Base-by-base conservation (phyloP, 2,113 vertebrate species). In the Meles meles region DNA sequence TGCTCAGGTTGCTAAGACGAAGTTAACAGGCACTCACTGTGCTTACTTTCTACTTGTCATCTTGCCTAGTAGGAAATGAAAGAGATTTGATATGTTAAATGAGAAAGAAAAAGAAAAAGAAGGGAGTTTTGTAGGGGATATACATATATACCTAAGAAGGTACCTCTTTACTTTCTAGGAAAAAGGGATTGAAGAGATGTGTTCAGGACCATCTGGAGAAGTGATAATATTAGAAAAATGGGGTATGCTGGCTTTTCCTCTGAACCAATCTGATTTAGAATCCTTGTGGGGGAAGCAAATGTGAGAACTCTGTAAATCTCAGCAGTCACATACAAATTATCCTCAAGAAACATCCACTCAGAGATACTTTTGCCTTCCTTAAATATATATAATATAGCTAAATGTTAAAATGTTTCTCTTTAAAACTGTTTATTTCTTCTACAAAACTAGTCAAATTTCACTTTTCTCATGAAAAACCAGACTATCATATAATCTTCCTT, bases 1-100 rank as follows among this genome's bases (percentile, higher is more conserved):
- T 98, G 98, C 98, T 98, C 97, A 72, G 90, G 95, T 72, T 98
- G 97, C 96, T 97, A 98, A 97, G 98, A 94, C 97, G 95, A 98
- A 97, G 96, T 98, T 98, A 97, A 97, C 27, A 59, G 88, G 98
- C 97, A 97, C 76, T 97, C 98, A 29, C 82, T 84, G n/a, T 96
- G 93, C 93, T 98, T 72, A 72, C 88, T 98, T 97, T 92, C 82
- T 82, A 86, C 94, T 93, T 97, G 94, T 98, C 71, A 15, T 79
- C 96, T 86, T 98, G 92, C 90, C 93, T 97, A 94, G 52, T 87
- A 94, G 94, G 93, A 97, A 95, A 97, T 97, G 76, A 98, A 93
- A 96, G 92, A 74, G 59, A 96, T 96, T 90, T 88, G 95, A 84
- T 0, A 0, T 77, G 74, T 69, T 84, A 90, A 34, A 79, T 92